Base-by-base conservation (phyloP, 2,113 vertebrate species). In the Castor canadensis region DNA sequence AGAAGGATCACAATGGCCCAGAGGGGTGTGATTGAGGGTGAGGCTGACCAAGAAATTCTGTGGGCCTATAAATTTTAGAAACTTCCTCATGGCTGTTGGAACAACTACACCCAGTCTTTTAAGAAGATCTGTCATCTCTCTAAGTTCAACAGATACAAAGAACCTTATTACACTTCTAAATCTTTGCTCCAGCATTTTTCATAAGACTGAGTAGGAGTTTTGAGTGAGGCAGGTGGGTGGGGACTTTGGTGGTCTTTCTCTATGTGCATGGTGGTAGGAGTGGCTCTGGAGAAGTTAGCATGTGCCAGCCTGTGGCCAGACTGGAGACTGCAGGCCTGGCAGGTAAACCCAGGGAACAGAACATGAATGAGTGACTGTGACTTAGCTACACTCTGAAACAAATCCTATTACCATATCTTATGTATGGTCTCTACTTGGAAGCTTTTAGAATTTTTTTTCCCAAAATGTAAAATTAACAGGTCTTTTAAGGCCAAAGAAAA, bases 81-180 rank as follows among this genome's bases (percentile, higher is more conserved):
- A 80, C 93, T 93, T 97, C 96, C 89, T 93, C 76, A 24, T 89
- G 88, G 84, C 73, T 82, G 0, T 13, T 69, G 86, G 45, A 54
- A 73, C 32, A 49, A 26, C 73, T 76, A 69, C 86, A 76, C 88
- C 88, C 95, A 82, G 1, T 45, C 89, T 75, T 94, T 83, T 77
- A 85, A 84, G 87, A 90, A 43, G 60, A 67, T 38, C 49, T 96
- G 93, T 89, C 90, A 52, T 84, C 76, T 87, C 69, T 71, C 72
- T 71, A 62, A 88, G 64, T 95, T 89, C 67, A 38, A n/a, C 54
- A 75, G 81, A 32, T 47, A 47, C 28, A 60, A 91, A 91, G 81
- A 38, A 26, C 66, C 71, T 93, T 76, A 30, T 58, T 38, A 35
- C 62, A 60, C 58, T 43, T 60, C 56, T 6, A 40, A 89, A 80